A percentile compares a stretch with the other conserved stretches of the same genome.
These are phyloP conservation scores for Catocala sponsa DNA, from an alignment of 2,888 invertebrate genomes.

Conservation along the genomic window DNA sequence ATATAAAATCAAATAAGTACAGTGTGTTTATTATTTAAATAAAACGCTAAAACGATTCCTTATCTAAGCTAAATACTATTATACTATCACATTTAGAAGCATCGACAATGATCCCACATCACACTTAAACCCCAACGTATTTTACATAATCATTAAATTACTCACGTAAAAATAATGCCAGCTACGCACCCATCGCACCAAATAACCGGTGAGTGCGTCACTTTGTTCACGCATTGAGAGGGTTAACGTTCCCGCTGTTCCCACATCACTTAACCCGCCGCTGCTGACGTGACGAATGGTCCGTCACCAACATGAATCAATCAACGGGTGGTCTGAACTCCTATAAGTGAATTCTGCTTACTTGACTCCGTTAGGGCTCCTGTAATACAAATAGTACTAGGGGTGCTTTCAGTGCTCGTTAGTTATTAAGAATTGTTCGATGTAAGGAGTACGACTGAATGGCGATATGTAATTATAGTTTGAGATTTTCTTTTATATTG, in stretches of 20 bases:
- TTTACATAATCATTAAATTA: too few species aligned
- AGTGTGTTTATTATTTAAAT: too few species aligned
- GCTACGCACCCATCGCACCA: too few species aligned
- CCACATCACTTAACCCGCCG: conserved; percentile 54
- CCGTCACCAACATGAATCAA: conserved; percentile 35
- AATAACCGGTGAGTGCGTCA: too few species aligned
- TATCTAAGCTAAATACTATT: too few species aligned
- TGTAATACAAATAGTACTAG: conserved; percentile 6
- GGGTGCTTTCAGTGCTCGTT: background rate
- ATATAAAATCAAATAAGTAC: too few species aligned
- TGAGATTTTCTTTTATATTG: background rate
- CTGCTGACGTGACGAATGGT: conserved; percentile 68
- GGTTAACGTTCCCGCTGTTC: conserved; percentile 47
- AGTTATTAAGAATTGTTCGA: background rate
- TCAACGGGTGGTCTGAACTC: conserved; percentile 71
- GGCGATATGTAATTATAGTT: background rate
- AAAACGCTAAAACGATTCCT: too few species aligned
- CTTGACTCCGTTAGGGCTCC: conserved; percentile 32
- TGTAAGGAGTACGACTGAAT: background rate
- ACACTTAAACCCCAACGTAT: too few species aligned
- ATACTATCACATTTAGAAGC: too few species aligned
- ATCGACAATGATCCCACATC: too few species aligned
- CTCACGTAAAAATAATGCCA: too few species aligned
- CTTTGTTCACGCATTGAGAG: conserved; percentile 12
- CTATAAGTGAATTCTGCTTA: conserved; percentile 44